phyloP scores from a whole-genome alignment of 2,113 vertebrate species.

The Cyprinodon brontotheroides region DNA sequence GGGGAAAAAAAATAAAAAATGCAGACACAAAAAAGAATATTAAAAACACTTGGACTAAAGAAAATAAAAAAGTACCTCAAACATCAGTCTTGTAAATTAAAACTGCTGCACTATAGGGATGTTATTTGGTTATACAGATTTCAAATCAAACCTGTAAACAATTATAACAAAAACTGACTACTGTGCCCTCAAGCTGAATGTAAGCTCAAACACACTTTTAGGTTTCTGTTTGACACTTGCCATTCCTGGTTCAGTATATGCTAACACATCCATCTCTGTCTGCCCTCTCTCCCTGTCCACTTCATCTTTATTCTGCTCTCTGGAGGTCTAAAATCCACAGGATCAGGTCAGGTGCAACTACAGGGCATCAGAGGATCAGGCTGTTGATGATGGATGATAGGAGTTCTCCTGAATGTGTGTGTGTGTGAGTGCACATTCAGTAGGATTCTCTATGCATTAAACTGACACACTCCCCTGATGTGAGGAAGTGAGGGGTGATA shows the following conservation, averaged over 20 bases:
- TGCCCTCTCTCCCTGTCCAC: slow-evolving; percentile 21
- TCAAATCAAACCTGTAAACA: neutral
- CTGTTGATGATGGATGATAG: slow-evolving; percentile 50
- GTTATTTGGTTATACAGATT: neutral
- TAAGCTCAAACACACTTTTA: neutral
- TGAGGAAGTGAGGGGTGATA: slow-evolving; percentile 34
- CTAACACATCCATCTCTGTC: slow-evolving; percentile 7
- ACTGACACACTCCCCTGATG: slow-evolving; percentile 44
- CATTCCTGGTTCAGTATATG: neutral
- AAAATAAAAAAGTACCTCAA: too few species aligned
- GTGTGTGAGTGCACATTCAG: slow-evolving; percentile 35
- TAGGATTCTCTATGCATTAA: slow-evolving; percentile 53
- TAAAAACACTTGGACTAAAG: too few species aligned
- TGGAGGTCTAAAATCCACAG: slow-evolving; percentile 29
- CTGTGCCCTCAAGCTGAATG: neutral
- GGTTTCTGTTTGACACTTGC: neutral
- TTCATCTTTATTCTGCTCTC: slow-evolving; percentile 31
- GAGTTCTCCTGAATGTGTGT: slow-evolving; percentile 6
- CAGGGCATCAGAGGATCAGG: slow-evolving; percentile 49
- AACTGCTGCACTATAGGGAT: too few species aligned
- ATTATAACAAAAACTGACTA: neutral
- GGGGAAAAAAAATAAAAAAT: too few species aligned
- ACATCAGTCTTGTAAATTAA: too few species aligned
- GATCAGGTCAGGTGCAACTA: slow-evolving; percentile 54
- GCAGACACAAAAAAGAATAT: too few species aligned